phyloP scores from a whole-genome alignment of 1,140 invertebrate genomes.

The Trachymyrmex cornetzi region DNA sequence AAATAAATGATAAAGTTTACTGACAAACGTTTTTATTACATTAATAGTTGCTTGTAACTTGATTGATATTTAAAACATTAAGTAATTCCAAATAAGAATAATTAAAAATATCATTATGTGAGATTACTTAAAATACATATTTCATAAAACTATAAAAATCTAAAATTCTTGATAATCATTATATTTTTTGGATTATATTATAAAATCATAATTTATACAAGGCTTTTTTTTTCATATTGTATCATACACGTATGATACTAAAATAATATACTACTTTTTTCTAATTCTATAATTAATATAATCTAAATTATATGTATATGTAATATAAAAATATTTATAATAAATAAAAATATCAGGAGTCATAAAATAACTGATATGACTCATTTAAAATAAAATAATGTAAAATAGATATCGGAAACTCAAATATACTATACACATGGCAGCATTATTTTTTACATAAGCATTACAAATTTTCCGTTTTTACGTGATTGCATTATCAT shows the following conservation, averaged over 20 bases:
- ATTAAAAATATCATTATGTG: neutral
- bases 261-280: neutral
- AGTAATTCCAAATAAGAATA: neutral
- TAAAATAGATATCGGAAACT: too few relatives aligned
- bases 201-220: neutral
- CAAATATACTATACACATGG: neutral
- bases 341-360: too few relatives aligned
- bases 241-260: neutral
- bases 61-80: neutral
- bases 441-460: neutral
- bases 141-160: neutral
- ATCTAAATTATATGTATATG: neutral
- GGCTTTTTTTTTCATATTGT: neutral
- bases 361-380: too few relatives aligned
- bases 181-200: neutral
- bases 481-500: neutral
- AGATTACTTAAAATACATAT: neutral
- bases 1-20: neutral
- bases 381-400: too few relatives aligned
- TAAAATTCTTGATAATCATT: neutral
- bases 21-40: neutral
- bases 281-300: neutral
- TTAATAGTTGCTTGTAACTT: slow-evolving; percentile 1
- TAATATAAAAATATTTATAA: neutral
- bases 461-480: neutral